Base-by-base conservation (phyloP, 2,113 vertebrate genomes). In the Meles meles region DNA sequence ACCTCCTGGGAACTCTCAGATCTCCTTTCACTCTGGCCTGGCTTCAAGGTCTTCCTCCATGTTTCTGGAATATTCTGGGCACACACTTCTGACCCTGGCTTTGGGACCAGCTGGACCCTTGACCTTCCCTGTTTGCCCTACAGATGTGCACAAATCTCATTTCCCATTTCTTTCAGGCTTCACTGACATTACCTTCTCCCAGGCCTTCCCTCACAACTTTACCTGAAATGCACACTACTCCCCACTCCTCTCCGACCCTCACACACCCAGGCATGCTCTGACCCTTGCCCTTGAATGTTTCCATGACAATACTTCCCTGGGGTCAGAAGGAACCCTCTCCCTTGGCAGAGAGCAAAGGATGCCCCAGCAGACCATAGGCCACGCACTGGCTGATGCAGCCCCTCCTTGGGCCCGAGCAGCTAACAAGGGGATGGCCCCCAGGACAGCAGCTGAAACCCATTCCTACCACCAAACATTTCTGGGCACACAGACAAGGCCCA, bases 281-380 rank as follows among this genome's bases (percentile, higher is more conserved):
- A 57, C 42, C 25, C 44, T 72, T n/a, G 14, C 31, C 37, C 7
- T 83, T 65, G 67, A 34, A 59, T 11, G 47, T 23, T 84, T 6
- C 12, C 31, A 20, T 3, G 18, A 44, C 13, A 23, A 42, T 44
- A 10, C 29, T 20, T 37, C 69, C 34, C 29, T 92, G 63, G 27
- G 39, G 37, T 52, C 27, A 72, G 82, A 52, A 23, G n/a, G 25
- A 25, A 14, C 31, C 57, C 2, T 47, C 7, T 47, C 76, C 34
- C 7, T 44, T 37, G 76, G 27, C 25, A 57, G 29, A 47, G 52
- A 88, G 59, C 20, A 42, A 13, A 83, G 44, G 55, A 72, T 2
- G 3, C 29, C 29, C 76, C 77, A 18, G n/a, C 5, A 18, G 29
- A 27, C 31, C 20, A 1, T 0, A 0, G 34, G 76, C 34, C 0